Evolutionary conservation across 2,113 vertebrate genomes (phyloP), one percentile per base, ranked within the genome.

Genomic region (Limnothrissa miodon): DNA sequence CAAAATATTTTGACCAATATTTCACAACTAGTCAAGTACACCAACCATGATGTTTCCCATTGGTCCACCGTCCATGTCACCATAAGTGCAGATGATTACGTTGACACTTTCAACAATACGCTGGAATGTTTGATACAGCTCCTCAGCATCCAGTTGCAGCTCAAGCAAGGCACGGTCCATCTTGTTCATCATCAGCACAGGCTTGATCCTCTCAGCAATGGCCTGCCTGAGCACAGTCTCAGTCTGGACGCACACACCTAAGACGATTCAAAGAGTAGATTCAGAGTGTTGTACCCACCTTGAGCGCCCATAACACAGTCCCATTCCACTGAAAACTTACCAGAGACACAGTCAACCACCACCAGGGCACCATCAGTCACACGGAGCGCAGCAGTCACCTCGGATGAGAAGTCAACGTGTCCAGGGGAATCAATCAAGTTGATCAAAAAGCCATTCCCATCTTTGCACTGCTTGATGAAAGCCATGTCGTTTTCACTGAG

Each of bases 141-240:
- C 96, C 81, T 99, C 98, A 0, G 97, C 93, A 1, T 95, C 94
- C 89, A 99, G 94, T 92, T 99, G 98, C 92, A 99, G 92, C 92
- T 99, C 98, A 39, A 99, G 89, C 90, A 99, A 91, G 0, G 98
- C 98, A 1, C 97, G 94, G 93, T 99, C 98, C 98, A 99, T 99
- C 90, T 99, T 99, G 91, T 99, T 99, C 97, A 99, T 99, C 98
- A 99, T 99, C 86, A 99, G 93, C 9, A 99, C 97, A 0, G 98
- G 97, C 85, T 96, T 98, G 93, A 99, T 99, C 29, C 98, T 94
- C 92, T 99, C 97, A 0, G 94, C 95, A 19, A 99, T 99, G 80
- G 98, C 98, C 93, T 98, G 98, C 25, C 98, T 96, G 83, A 99
- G 95, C 89, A 99, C 97, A 0, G 98, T 99, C 91, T 99, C 98